Evolutionary conservation across 2,888 invertebrate species (phyloP), one percentile per base, ranked within the genome.

Genomic region (Lordiphosa andalusiaca): DNA sequence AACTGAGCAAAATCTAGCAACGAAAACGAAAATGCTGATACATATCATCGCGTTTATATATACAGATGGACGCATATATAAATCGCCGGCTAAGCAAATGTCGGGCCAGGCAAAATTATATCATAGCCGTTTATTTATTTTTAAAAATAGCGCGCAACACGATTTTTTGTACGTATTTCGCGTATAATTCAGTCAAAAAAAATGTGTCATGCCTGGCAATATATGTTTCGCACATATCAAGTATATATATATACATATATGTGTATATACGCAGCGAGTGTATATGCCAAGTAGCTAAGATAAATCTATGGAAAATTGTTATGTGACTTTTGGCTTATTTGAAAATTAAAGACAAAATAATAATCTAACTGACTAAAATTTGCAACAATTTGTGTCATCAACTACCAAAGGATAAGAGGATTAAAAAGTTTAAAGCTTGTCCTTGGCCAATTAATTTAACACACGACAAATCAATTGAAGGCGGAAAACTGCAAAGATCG

Each of bases 31-130:
- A 75, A 81, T 63, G 13, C 35, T 10, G 19, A 25, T 39, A 58
- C 13, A 36, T 36, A 41, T 56, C 37, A 35, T 6, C 16, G n/a
- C 13, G 21, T 50, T 12, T 35, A 19, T 57, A 37, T 10, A 47
- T 23, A 39, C 49, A 59, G n/a, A 40, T 40, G 36, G 9, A 16
- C 35, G 37, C 13, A 39, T 13, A 36, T 37, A 23, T 40, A 41
- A 65, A 64, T 73, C 54, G 72, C 81, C 81, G 84, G 72, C 81
- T 65, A 69, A 78, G 69, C 64, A 69, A 77, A 83, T 60, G 85
- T 68, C 69, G 54, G 37, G 38, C 57, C 36, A 50, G 72, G 58
- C 59, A 46, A 73, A 85, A 80, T 80, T 80, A 85, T 85, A 80
- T 80, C 80, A 80, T 67, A 69, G 84, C 56, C 62, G 60, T 75